These are phyloP conservation scores for Istiophorus platypterus DNA, from an alignment of 2,113 vertebrate species.

Conservation along the genomic window DNA sequence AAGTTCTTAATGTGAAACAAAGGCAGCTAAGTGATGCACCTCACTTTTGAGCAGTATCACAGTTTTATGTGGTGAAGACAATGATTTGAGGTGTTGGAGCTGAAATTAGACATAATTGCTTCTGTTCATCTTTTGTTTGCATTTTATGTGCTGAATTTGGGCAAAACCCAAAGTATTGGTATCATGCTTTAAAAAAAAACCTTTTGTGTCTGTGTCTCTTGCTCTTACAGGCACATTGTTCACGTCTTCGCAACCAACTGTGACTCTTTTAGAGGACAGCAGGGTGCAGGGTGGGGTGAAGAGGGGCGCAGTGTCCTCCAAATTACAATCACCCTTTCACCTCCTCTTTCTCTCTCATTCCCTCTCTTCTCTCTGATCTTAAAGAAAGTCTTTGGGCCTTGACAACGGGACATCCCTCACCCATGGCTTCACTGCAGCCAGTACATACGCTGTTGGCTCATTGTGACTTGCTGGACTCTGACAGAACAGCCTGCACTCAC, in stretches of 20 bases:
- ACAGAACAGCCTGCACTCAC: slow-evolving; percentile 68
- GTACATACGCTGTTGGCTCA: slow-evolving; percentile 59
- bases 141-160: too few relatives aligned
- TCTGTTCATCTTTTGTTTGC: too few relatives aligned
- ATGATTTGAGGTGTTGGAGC: too few relatives aligned
- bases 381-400: slow-evolving; percentile 37
- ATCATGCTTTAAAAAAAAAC: background rate
- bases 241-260: slow-evolving; percentile 20
- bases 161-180: too few relatives aligned
- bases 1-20: too few relatives aligned
- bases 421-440: slow-evolving; percentile 36
- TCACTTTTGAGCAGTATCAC: too few relatives aligned
- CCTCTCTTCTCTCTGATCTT: background rate
- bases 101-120: background rate
- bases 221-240: slow-evolving; percentile 30
- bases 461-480: slow-evolving; percentile 73
- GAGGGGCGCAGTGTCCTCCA: slow-evolving; percentile 14
- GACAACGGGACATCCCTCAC: slow-evolving; percentile 44
- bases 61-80: too few relatives aligned
- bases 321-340: slow-evolving; percentile 1
- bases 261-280: slow-evolving; percentile 29
- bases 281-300: background rate
- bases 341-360: background rate
- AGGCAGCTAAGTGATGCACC: too few relatives aligned
- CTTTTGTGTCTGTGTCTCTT: background rate